Base-by-base conservation (phyloP, 2,888 invertebrate species). In the Eupeodes latifasciatus region DNA sequence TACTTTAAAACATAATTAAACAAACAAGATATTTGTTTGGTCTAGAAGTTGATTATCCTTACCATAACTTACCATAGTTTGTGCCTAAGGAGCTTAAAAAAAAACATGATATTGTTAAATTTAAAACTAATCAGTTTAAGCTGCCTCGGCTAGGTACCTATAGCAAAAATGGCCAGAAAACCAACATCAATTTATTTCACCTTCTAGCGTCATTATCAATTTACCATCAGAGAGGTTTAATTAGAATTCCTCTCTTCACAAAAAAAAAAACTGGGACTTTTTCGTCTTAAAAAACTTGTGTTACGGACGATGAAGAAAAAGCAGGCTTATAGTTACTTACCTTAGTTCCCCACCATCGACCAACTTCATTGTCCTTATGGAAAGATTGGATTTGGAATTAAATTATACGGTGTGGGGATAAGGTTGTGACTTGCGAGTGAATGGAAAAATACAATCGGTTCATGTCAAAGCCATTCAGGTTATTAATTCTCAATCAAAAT, bases 401-500 rank as follows among this genome's bases (percentile, higher is more conserved):
- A 69, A 69, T 69, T 69, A 69, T 55, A 6, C 12, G 0, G 7
- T 12, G 44, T 53, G 6, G 40, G 16, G 69, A 27, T 27, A 27
- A 27, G 53, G 53, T 40, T 9, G 9, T 40, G 40, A 27, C 27
- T 27, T 27, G 27, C 27, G 27, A 27, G 40, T 5, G 6, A 9
- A 9, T 69, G 77, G 40, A 59, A 78, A 67, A 74, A 14, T 74
- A 75, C 40, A 69, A 69, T 69, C 44, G 64, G 51, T 53, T 82
- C 72, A 78, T 49, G 81, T 72, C 81, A 71, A 69, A 74, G 53
- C 57, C 66, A 67, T 77, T 82, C 59, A 36, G 49, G 49, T 82
- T 86, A 82, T 86, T 82, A 82, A 78, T 74, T 86, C 75, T 47
- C 82, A 86, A 86, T 86, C 86, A 83, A 67, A 83, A 86, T 40